Base-by-base conservation (phyloP, 2,888 invertebrate species). In the Xestia ashworthii region DNA sequence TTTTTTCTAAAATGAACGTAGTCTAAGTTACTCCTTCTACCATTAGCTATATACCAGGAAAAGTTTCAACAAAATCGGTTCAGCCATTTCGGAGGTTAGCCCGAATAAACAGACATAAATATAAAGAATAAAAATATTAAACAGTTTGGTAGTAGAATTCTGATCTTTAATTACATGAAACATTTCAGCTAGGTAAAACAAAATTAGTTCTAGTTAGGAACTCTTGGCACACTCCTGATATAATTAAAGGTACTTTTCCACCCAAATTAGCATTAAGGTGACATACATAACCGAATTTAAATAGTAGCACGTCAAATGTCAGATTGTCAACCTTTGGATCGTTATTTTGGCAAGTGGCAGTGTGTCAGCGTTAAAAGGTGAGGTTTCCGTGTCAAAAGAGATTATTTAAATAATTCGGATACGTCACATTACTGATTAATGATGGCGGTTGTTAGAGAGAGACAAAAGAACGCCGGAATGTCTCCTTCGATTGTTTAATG, bases 281-380 rank as follows among this genome's bases (percentile, higher is more conserved):
- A 84, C 84, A 84, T 44, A 83, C 74, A 74, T 86, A 55, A 38
- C 62, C 73, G 64, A 75, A 76, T 85, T 85, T 67, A 85, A 81
- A 85, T 85, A 82, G 82, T 70, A 69, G 38, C 65, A 68, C 76
- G 64, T 74, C 65, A 85, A 85, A 85, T 85, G 88, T 82, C 85
- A 82, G 46, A 85, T 76, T 75, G 78, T 69, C 76, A 85, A 85
- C 85, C 85, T 85, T 85, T 85, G 76, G 68, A 87, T 71, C 64
- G 88, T 85, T 69, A 82, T 82, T 87, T 87, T 85, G 85, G 85
- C 87, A 85, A 74, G 74, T 67, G 77, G 68, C 65, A 81, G 70
- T 75, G 74, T 85, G 82, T 85, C 85, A 79, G 62, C 71, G 66
- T 83, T 68, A 71, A 85, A 87, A 85, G 88, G 85, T 85, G 88